Percentiles rank a stretch among this genome's conserved stretches.
Conservation (phyloP, 2,888 invertebrate species). For the Caenorhabditis sinica region DNA sequence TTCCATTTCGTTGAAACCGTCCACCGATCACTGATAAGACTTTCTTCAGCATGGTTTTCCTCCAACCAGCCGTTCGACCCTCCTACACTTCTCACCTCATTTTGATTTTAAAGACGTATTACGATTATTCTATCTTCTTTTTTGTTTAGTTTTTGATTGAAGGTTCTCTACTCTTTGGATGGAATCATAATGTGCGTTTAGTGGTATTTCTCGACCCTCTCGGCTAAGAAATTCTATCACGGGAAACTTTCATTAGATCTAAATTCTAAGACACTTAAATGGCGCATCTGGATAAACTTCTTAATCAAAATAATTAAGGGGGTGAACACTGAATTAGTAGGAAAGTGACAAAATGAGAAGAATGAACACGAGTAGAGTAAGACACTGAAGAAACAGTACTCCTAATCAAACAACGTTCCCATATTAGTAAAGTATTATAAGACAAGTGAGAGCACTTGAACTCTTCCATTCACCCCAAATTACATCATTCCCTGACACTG, state of each 20-base stretch:
- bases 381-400: neutral
- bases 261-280: too few species aligned
- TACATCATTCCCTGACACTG: slow-evolving; percentile 31
- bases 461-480: neutral
- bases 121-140: slow-evolving; percentile 10
- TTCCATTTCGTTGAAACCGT: slow-evolving; percentile 64
- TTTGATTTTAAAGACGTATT: slow-evolving; percentile 30
- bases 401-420: slow-evolving; percentile 2
- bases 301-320: too few species aligned
- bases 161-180: neutral
- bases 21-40: slow-evolving; percentile 59
- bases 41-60: slow-evolving; percentile 30
- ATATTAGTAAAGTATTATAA: neutral
- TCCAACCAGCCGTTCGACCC: slow-evolving; percentile 52
- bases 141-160: slow-evolving; percentile 20
- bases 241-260: too few species aligned
- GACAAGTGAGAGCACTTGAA: slow-evolving; percentile 1
- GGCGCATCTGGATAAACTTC: too few species aligned
- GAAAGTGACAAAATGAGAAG: neutral
- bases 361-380: neutral
- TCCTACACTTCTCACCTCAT: slow-evolving; percentile 51
- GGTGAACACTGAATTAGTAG: too few species aligned
- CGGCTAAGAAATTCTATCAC: too few species aligned
- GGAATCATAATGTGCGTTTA: neutral
- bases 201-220: neutral